Percentiles rank a stretch among this genome's conserved stretches.
phyloP scores from a whole-genome alignment of 2,888 invertebrate species.

The Drosophila siamana region DNA sequence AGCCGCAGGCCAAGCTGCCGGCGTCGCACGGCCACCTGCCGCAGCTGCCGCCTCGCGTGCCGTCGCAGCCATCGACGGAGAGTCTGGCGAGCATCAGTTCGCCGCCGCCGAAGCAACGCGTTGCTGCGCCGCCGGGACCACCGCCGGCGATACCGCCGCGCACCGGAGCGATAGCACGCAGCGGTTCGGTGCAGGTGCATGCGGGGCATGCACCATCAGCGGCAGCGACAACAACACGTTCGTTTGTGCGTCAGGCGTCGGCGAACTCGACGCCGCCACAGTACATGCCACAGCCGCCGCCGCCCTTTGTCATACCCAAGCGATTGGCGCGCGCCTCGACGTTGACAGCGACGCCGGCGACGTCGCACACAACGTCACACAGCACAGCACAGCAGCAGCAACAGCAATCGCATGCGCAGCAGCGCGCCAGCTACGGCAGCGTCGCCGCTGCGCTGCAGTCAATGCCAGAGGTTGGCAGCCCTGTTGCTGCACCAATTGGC shows the following conservation, averaged over 20 bases:
- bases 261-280: constrained; percentile 85
- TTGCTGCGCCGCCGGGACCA: constrained; percentile 82
- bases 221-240: constrained; percentile 53
- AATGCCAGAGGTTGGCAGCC: constrained; percentile 56
- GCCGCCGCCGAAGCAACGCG: constrained; percentile 71
- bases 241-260: constrained; percentile 83
- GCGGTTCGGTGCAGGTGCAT: constrained; percentile 83
- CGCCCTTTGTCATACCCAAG: constrained; percentile 85
- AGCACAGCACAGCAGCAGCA: constrained; percentile 20
- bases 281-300: constrained; percentile 84
- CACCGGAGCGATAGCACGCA: constrained; percentile 81
- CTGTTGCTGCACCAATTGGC: constrained; percentile 32
- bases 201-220: not conserved
- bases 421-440: constrained; percentile 77
- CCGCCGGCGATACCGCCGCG: constrained; percentile 85
- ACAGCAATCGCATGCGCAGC: constrained; percentile 52
- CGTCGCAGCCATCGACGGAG: constrained; percentile 83
- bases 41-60: constrained; percentile 84
- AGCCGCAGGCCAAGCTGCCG: constrained; percentile 80
- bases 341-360: constrained; percentile 48
- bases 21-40: constrained; percentile 65
- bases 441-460: constrained; percentile 71
- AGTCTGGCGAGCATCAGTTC: constrained; percentile 68
- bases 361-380: constrained; percentile 10
- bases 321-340: constrained; percentile 83